Base-by-base conservation (phyloP, 1,140 invertebrate species). In the Pristionchus pacificus region DNA sequence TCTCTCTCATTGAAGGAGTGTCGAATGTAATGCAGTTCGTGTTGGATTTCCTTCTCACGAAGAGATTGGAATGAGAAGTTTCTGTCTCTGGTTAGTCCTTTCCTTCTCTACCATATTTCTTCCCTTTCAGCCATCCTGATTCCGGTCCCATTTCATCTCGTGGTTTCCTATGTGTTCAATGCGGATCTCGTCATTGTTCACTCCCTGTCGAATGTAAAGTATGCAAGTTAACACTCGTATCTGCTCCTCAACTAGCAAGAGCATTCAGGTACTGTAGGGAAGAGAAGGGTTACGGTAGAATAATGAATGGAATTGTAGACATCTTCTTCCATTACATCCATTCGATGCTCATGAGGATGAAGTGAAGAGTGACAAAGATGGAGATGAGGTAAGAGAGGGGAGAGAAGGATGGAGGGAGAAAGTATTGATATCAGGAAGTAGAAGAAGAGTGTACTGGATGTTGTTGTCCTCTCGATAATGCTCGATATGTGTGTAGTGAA, bases 131-230 rank as follows among this genome's bases (percentile, higher is more conserved):
- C 83, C 92, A 95, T 84, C 87, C 92, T 38, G 92, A 93, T 75
- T 38, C 73, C 2, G 38, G 65, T 14, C 70, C 71, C 10, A 65
- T 78, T 6, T 57, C 72, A 19, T 60, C 65, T 28, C 78, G 74
- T 19, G 95, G 94, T 1, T 97, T 95, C 83, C 90, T 94, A 79
- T 98, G 95, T 85, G 94, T 93, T 28, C 93, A 97, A 83, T 98
- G 96, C 86, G 89, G 90, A 72, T 93, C 92, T 84, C 96, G 97
- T 87, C 97, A 97, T 85, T 98, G 95, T 86, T 93, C 97, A 84
- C 88, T 98, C 74, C 96, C 96, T 0, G 92, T 94, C 0, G 95
- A 98, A 86, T 98, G 96, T 84, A 89, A 91, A 82, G 90, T 91
- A 15, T 98, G 96, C 86, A 93, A 92, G 14, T 86, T 98, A 29